These are phyloP conservation scores for Muschampia plurimacula DNA, from an alignment of 2,888 invertebrate species.

Conservation along the genomic window DNA sequence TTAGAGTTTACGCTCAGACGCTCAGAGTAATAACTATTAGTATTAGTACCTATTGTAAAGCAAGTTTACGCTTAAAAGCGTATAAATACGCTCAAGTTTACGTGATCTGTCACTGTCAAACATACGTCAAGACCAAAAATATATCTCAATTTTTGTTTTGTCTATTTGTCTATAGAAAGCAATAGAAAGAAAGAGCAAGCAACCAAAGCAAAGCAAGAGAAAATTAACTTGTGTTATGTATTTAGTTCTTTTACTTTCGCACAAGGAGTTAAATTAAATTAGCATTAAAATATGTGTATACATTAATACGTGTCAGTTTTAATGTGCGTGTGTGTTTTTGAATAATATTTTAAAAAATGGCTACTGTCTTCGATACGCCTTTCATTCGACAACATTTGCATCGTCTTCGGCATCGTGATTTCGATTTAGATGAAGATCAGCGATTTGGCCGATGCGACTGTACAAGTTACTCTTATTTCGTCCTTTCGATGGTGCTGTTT, in stretches of 20 bases:
- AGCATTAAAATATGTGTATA: slow-evolving; percentile 42
- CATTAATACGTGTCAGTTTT: slow-evolving; percentile 49
- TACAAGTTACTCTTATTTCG: slow-evolving; percentile 88
- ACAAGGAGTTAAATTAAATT: slow-evolving; percentile 44
- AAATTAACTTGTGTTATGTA: slow-evolving; percentile 46
- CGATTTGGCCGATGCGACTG: slow-evolving; percentile 88
- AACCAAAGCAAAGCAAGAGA: slow-evolving; percentile 38
- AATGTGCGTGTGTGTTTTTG: slow-evolving; percentile 47
- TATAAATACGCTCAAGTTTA: too few relatives aligned
- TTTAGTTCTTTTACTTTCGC: slow-evolving; percentile 24
- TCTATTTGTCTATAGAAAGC: slow-evolving; percentile 13
- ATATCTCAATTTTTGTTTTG: background rate
- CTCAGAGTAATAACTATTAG: too few relatives aligned
- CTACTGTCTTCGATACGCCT: slow-evolving; percentile 87
- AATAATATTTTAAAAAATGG: slow-evolving; percentile 74
- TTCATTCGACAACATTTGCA: slow-evolving; percentile 86
- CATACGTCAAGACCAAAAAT: background rate
- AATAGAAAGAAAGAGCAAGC: slow-evolving; percentile 9
- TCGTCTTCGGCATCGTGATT: slow-evolving; percentile 85
- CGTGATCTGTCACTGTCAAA: background rate
- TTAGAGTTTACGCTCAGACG: too few relatives aligned
- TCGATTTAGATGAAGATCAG: slow-evolving; percentile 86
- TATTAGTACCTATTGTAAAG: too few relatives aligned
- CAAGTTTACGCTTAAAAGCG: too few relatives aligned
- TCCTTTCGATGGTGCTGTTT: slow-evolving; percentile 87